These are phyloP conservation scores for Scolopax mira DNA, from an alignment of 2,113 vertebrate species.

Conservation along the genomic window DNA sequence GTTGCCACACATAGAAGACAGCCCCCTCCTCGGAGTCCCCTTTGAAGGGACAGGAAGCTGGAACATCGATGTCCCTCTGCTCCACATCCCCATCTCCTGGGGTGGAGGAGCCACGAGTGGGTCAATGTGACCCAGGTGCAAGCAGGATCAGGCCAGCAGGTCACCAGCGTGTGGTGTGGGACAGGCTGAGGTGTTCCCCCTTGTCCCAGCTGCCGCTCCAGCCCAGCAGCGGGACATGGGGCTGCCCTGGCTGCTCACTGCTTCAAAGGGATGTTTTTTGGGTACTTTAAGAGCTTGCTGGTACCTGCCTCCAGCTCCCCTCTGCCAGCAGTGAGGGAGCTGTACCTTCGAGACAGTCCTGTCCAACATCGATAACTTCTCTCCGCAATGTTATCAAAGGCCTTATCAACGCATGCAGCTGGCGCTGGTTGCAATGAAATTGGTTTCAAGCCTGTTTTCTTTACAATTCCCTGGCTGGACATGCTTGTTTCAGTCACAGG, in stretches of 20 bases:
- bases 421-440: neutral
- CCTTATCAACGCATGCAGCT: neutral
- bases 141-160: neutral
- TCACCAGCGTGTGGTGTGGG: accelerated
- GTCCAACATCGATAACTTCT: neutral
- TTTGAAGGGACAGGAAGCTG: neutral
- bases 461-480: neutral
- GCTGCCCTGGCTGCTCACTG: neutral
- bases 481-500: neutral
- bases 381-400: neutral
- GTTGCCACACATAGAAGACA: neutral
- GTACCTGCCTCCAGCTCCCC: neutral
- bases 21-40: neutral
- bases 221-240: accelerated
- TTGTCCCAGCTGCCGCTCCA: no score
- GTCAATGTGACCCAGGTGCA: accelerated
- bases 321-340: neutral
- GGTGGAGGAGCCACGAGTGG: neutral
- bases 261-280: neutral
- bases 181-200: neutral
- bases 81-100: accelerated
- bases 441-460: conserved; percentile 35
- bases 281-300: neutral
- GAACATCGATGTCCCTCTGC: neutral
- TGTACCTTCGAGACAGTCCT: accelerated